Conservation (phyloP, 2,797 vertebrate species). For the Enteromius afrohamiltoni region DNA sequence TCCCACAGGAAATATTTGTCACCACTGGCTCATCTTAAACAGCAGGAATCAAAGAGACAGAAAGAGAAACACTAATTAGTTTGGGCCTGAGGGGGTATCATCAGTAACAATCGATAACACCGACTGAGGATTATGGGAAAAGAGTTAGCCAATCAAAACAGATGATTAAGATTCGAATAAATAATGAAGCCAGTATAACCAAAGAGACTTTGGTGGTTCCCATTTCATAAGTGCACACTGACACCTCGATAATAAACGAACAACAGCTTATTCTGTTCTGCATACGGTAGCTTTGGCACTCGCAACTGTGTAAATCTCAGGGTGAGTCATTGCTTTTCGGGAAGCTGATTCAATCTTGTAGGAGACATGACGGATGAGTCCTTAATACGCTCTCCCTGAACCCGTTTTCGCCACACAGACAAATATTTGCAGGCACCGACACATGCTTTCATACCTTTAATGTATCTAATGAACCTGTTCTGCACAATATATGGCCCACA, state of each 20-base stretch:
- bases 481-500: constrained; percentile 35
- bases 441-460: constrained; percentile 36
- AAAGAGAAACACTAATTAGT: constrained; percentile 41
- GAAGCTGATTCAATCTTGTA: constrained; percentile 48
- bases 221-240: not conserved
- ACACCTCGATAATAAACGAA: constrained; percentile 20
- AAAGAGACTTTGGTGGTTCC: not conserved
- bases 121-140: constrained; percentile 28
- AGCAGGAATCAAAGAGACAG: constrained; percentile 41
- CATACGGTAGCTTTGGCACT: constrained; percentile 45
- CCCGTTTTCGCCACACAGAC: constrained; percentile 44
- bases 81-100: constrained; percentile 8
- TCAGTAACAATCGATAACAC: constrained; percentile 49
- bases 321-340: constrained; percentile 55
- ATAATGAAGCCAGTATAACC: constrained; percentile 12
- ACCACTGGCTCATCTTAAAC: constrained; percentile 15
- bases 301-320: constrained; percentile 22
- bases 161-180: not conserved
- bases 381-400: constrained; percentile 41
- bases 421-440: constrained; percentile 46
- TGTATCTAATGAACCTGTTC: constrained; percentile 7
- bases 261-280: constrained; percentile 41
- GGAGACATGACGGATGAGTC: constrained; percentile 47
- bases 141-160: constrained; percentile 38
- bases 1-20: constrained; percentile 10